Evolutionary conservation across 2,797 vertebrate species (phyloP).

Genomic region (Xiphophorus birchmanni): DNA sequence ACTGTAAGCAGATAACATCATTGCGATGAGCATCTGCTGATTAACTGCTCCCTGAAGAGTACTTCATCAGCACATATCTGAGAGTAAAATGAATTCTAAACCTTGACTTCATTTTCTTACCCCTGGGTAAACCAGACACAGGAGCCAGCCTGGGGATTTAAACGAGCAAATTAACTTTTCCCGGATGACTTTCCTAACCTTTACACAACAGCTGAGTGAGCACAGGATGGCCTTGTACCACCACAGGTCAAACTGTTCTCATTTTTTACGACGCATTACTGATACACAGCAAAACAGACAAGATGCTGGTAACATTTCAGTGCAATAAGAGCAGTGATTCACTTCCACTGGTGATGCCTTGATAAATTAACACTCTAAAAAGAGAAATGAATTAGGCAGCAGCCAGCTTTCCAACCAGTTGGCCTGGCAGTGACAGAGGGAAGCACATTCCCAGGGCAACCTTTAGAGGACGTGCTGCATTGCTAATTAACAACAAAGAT

Average conservation of each 20-base stretch:
- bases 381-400: conserved; percentile 58
- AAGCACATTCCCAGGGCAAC: conserved; percentile 31
- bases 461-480: conserved; percentile 28
- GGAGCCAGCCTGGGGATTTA: conserved; percentile 31
- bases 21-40: conserved; percentile 9
- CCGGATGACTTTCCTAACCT: conserved; percentile 42
- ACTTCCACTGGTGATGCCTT: conserved; percentile 63
- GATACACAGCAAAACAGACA: conserved; percentile 46
- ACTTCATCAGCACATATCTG: conserved; percentile 23
- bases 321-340: conserved; percentile 57
- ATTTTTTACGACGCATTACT: conserved; percentile 45
- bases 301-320: conserved; percentile 50
- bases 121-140: conserved; percentile 24
- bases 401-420: conserved; percentile 26
- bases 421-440: conserved; percentile 31
- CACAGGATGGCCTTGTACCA: conserved; percentile 24
- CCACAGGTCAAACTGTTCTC: conserved; percentile 36
- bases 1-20: conserved; percentile 25
- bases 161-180: conserved; percentile 29
- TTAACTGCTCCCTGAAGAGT: conserved; percentile 29
- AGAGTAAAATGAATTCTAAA: conserved; percentile 41
- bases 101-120: conserved; percentile 21
- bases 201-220: conserved; percentile 40
- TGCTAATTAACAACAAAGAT: conserved; percentile 44
- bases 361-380: conserved; percentile 68